A percentile compares a stretch with the other conserved stretches of the same genome.
phyloP scores from a whole-genome alignment of 1,140 invertebrate genomes.

The Polypedilum pembai region DNA sequence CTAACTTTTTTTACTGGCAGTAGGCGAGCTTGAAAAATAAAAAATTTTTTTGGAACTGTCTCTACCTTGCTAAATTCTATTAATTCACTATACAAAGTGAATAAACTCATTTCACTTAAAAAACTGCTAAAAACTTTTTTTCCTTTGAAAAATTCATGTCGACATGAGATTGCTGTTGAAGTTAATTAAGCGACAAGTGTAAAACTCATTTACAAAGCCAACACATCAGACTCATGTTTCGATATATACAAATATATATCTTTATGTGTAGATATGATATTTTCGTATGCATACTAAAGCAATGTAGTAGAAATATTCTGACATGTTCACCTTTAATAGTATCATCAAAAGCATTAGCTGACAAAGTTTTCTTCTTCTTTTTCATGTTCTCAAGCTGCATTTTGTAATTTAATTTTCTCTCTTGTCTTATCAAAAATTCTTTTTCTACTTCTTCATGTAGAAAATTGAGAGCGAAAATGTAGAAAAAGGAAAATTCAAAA shows the following conservation, averaged over 20 bases:
- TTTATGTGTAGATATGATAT: not conserved
- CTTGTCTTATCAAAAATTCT: no score
- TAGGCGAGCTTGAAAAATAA: no score
- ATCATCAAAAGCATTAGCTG: not conserved
- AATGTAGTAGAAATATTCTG: not conserved
- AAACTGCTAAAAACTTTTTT: no score
- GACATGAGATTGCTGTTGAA: not conserved
- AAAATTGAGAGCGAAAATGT: conserved; percentile 23
- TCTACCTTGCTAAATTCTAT: no score
- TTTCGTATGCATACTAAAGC: not conserved
- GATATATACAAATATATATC: not conserved
- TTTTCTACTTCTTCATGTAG: not conserved
- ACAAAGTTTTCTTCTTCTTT: not conserved
- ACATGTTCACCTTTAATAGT: conserved; percentile 2
- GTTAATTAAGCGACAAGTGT: conserved; percentile 17
- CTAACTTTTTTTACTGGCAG: no score
- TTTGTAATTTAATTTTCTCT: not conserved
- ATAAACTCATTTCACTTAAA: no score
- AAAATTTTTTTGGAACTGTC: no score
- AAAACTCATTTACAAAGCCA: conserved; percentile 13
- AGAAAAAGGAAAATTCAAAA: not conserved
- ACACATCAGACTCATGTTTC: conserved; percentile 11
- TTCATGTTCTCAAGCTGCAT: not conserved
- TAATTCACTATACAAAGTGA: no score
- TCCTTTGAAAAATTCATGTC: no score